Evolutionary conservation across 2,888 invertebrate genomes (phyloP).

Genomic region (Poecilobothrus nobilitatus): DNA sequence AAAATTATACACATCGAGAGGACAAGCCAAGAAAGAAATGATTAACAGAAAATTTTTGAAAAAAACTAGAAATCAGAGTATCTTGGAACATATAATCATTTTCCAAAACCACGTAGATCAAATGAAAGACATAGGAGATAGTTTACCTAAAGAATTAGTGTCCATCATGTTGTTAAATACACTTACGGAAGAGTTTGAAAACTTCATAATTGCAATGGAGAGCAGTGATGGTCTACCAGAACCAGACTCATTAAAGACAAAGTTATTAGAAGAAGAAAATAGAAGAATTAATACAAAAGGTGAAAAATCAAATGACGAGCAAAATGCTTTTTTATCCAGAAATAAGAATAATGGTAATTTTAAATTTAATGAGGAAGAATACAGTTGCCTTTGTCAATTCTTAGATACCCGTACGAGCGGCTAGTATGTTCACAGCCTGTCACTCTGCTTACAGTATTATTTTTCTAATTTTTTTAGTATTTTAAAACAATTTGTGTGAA

Average conservation of each 20-base stretch:
- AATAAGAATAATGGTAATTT: background rate
- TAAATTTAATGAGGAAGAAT: background rate
- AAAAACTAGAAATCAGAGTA: no score
- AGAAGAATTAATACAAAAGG: no score
- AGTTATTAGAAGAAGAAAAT: no score
- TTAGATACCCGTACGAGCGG: no score
- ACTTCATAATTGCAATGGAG: background rate
- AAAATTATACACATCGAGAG: background rate
- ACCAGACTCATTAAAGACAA: background rate
- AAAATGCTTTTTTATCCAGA: no score
- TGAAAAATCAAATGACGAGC: no score
- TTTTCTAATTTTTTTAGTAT: no score
- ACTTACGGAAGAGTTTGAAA: background rate
- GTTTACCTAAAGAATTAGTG: background rate
- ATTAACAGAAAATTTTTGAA: background rate
- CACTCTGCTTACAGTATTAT: no score
- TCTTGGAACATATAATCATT: background rate
- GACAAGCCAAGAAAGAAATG: background rate
- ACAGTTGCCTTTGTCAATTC: no score
- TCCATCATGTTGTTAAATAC: background rate
- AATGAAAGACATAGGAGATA: background rate
- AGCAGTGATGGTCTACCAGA: background rate
- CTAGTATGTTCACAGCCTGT: no score
- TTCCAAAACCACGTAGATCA: background rate
- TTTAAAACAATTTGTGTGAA: no score